Conservation (phyloP, 2,113 vertebrate species). For the Tetrax tetrax region DNA sequence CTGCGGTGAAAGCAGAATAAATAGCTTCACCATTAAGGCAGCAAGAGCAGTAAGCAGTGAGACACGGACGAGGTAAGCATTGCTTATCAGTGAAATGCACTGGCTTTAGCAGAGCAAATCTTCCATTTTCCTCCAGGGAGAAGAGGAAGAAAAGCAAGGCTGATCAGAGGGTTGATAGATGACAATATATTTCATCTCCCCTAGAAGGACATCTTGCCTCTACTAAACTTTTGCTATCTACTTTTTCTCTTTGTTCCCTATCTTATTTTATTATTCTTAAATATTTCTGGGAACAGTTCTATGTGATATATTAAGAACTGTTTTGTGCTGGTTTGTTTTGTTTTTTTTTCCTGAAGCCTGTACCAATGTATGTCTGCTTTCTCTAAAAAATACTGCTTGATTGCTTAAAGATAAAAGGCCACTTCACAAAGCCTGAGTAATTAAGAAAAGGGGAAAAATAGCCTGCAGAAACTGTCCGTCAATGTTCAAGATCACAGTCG, state of each 20-base stretch:
- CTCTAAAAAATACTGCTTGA: not conserved
- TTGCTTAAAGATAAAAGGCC: not conserved
- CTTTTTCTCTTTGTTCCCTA: not conserved
- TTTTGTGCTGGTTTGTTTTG: not conserved
- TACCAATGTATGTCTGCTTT: not conserved
- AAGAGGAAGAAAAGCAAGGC: not conserved
- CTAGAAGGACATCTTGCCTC: not conserved
- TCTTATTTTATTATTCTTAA: not conserved
- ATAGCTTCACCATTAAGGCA: not conserved
- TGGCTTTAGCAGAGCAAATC: conserved; percentile 40
- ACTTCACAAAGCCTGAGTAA: not conserved
- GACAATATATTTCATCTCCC: conserved; percentile 19
- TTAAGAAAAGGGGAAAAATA: not conserved
- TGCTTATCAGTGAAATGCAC: conserved; percentile 43
- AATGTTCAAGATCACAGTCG: not conserved
- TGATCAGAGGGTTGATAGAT: conserved; percentile 45
- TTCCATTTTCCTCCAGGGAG: conserved; percentile 29
- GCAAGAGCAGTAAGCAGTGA: not conserved
- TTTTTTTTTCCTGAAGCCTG: not conserved
- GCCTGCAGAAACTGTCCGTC: not conserved
- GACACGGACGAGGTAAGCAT: not conserved
- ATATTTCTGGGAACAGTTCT: not conserved
- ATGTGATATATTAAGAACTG: not conserved
- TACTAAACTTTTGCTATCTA: not conserved
- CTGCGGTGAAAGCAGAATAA: conserved; percentile 38